Evolutionary conservation across 2,888 invertebrate genomes (phyloP).

Genomic region (Listrodromus nycthemerus): DNA sequence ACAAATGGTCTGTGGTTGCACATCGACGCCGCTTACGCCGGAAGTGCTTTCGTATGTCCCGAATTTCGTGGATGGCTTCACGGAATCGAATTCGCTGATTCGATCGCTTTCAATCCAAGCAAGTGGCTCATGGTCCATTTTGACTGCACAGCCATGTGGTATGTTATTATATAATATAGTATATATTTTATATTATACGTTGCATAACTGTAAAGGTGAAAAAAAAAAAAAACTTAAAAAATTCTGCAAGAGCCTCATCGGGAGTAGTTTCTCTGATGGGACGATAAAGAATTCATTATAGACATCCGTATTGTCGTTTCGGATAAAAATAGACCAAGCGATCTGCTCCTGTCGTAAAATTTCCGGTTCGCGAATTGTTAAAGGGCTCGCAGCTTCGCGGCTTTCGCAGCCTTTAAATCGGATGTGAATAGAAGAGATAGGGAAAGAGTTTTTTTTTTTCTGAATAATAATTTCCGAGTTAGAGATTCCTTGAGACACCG

Average conservation of each 20-base stretch:
- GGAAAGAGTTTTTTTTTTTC: slow-evolving; percentile 39
- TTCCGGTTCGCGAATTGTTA: background rate
- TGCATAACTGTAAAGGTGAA: background rate
- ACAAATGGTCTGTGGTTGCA: slow-evolving; percentile 97
- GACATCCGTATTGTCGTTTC: background rate
- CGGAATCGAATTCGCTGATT: slow-evolving; percentile 96
- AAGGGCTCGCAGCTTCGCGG: background rate
- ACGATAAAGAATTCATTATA: background rate
- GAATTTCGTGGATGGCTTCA: slow-evolving; percentile 96
- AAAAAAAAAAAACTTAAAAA: background rate
- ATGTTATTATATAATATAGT: too few species aligned
- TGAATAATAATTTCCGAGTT: slow-evolving; percentile 61
- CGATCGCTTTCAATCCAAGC: slow-evolving; percentile 99
- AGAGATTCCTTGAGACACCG: slow-evolving; percentile 39
- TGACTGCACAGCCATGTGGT: slow-evolving; percentile 99
- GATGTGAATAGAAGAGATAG: slow-evolving; percentile 1
- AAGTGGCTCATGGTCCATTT: slow-evolving; percentile 99
- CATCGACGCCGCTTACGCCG: slow-evolving; percentile 99
- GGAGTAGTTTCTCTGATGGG: background rate
- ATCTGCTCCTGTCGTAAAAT: background rate
- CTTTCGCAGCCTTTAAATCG: slow-evolving; percentile 18
- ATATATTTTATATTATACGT: too few species aligned
- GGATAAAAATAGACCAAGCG: background rate
- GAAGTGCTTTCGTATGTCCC: slow-evolving; percentile 97
- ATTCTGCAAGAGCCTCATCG: background rate